Conservation (phyloP, 2,797 vertebrate genomes). For the Aulostomus chinensis region DNA sequence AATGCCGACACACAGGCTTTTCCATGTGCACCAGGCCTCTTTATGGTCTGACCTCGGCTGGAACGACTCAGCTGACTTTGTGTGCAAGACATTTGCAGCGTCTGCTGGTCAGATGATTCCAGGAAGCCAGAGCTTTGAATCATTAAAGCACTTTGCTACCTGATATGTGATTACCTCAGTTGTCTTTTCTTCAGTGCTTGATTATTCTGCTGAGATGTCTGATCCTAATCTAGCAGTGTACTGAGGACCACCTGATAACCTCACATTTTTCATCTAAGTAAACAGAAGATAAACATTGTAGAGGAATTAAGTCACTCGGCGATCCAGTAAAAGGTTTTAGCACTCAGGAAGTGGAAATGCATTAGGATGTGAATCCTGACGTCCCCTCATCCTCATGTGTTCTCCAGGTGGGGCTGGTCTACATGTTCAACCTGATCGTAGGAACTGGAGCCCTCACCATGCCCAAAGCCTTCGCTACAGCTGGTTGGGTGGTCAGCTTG, state of each 20-base stretch:
- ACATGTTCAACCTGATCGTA: slow-evolving; percentile 98
- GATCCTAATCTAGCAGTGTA: too few relatives aligned
- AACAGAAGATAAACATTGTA: too few relatives aligned
- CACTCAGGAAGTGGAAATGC: too few relatives aligned
- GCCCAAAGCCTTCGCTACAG: slow-evolving; percentile 93
- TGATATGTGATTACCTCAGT: neutral
- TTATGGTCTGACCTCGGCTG: slow-evolving; percentile 5
- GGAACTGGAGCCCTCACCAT: slow-evolving; percentile 96
- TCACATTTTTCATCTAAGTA: too few relatives aligned
- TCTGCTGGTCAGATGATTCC: slow-evolving; percentile 19
- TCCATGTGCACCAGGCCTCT: neutral
- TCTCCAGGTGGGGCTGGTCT: slow-evolving; percentile 92
- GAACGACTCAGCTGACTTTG: slow-evolving; percentile 4
- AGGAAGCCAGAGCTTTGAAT: slow-evolving; percentile 37
- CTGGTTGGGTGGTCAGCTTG: slow-evolving; percentile 94
- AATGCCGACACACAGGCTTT: slow-evolving; percentile 28
- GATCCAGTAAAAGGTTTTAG: too few relatives aligned
- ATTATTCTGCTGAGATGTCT: neutral
- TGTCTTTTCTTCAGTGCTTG: neutral
- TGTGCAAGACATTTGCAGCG: slow-evolving; percentile 19
- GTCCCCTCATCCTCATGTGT: neutral
- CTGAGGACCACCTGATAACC: too few relatives aligned
- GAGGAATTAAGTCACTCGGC: too few relatives aligned
- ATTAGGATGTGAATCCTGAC: too few relatives aligned
- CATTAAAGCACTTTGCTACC: slow-evolving; percentile 33